Evolutionary conservation across 2,113 vertebrate genomes (phyloP), one percentile per base, ranked within the genome.

Genomic region (Sceloporus tristichus): DNA sequence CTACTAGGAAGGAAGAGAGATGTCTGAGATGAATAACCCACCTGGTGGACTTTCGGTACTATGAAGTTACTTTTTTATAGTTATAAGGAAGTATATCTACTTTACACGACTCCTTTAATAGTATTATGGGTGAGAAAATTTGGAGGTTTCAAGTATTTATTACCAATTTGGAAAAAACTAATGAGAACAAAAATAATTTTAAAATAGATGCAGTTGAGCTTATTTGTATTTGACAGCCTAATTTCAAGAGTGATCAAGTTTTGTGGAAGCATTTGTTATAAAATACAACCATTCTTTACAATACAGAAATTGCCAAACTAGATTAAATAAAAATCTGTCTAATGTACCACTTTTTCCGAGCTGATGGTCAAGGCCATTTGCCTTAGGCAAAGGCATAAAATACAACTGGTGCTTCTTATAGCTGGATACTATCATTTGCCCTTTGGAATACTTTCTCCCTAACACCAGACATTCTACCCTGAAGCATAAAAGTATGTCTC

Each of bases 371-470:
- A 80, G 48, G 65, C 66, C 3, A 6, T 21, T 19, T 71, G 66
- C 66, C 34, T 80, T 21, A 87, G 40, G 85, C 59, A 78, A 86
- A 53, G 40, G 40, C 38, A 78, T 40, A 86, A 78, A 86, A 78
- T 66, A 34, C 76, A 78, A 78, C 82, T 59, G 48, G 59, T 10
- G 18, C 77, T 86, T 66, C 85, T 86, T 87, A 87, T 71, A 38
- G 25, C 78, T 59, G n/a, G 65, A 16, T 80, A 71, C 48, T 2
- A 80, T 73, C 14, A 40, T 29, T 23, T 79, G 48, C 66, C 77
- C 85, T 87, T 87, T 73, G 85, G 85, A 48, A 80, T 29, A 65
- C 66, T 79, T 87, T 54, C 66, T 73, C 70, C 66, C 85, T 80
- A 71, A 87, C 77, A 59, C 77, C 77, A 87, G 77, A 80, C 48